Evolutionary conservation across 2,797 vertebrate species (phyloP).

Genomic region (Prunella strophiata): DNA sequence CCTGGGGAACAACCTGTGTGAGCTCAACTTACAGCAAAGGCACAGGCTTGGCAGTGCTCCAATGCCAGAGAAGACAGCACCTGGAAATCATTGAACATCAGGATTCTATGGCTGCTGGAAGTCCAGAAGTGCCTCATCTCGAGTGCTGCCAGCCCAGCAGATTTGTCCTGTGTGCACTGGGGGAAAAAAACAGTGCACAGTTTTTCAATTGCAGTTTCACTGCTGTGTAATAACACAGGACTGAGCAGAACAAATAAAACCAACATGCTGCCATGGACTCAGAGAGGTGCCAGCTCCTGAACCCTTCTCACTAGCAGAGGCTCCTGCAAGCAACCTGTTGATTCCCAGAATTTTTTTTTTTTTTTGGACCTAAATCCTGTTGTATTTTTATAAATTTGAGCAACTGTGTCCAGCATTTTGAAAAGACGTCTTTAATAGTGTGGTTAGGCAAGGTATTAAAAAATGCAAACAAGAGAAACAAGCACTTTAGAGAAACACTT

Average conservation of each 20-base stretch:
- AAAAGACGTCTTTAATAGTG: background rate
- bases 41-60: background rate
- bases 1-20: background rate
- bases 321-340: background rate
- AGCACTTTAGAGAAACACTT: background rate
- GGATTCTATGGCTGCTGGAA: background rate
- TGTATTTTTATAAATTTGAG: background rate
- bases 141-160: background rate
- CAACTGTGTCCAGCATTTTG: background rate
- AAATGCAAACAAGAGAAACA: background rate
- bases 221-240: background rate
- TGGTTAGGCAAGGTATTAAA: background rate
- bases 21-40: background rate
- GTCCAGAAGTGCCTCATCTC: background rate
- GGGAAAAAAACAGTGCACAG: background rate
- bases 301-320: background rate
- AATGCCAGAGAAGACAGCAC: background rate
- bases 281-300: background rate
- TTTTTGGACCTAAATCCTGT: background rate
- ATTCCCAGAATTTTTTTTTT: background rate
- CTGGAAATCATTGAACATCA: background rate
- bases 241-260: background rate
- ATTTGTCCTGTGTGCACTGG: background rate
- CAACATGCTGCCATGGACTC: accelerated
- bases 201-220: background rate